Conservation (phyloP, 1,140 invertebrate species). For the Microplitis mediator region DNA sequence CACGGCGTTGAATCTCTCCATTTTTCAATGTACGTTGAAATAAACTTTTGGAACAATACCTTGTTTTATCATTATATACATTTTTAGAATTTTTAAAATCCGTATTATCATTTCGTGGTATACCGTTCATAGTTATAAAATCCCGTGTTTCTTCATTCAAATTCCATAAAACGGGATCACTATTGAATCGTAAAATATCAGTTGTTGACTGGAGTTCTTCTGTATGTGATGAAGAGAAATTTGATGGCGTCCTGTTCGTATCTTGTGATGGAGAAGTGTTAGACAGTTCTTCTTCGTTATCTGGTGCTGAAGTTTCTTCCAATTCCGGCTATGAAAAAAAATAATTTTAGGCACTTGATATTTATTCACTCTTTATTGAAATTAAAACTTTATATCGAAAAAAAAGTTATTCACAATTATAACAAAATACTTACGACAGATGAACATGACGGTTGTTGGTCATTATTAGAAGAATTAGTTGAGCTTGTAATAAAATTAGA, state of each 20-base stretch:
- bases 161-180: neutral
- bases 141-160: neutral
- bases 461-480: neutral
- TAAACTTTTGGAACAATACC: constrained; percentile 10
- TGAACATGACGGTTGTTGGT: neutral
- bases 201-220: neutral
- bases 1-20: constrained; percentile 16
- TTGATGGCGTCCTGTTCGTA: no score
- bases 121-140: neutral
- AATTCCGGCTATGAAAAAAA: neutral
- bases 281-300: no score
- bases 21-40: constrained; percentile 10
- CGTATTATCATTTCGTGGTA: neutral
- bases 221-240: neutral
- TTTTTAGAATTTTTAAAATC: neutral
- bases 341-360: neutral
- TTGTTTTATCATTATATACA: constrained; percentile 11
- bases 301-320: neutral
- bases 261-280: no score
- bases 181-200: neutral
- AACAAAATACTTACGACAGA: neutral
- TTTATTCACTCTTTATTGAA: neutral
- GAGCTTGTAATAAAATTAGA: no score
- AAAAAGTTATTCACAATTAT: neutral
- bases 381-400: neutral